Evolutionary conservation across 2,888 invertebrate species (phyloP).

Genomic region (Amblyteles armatorius): DNA sequence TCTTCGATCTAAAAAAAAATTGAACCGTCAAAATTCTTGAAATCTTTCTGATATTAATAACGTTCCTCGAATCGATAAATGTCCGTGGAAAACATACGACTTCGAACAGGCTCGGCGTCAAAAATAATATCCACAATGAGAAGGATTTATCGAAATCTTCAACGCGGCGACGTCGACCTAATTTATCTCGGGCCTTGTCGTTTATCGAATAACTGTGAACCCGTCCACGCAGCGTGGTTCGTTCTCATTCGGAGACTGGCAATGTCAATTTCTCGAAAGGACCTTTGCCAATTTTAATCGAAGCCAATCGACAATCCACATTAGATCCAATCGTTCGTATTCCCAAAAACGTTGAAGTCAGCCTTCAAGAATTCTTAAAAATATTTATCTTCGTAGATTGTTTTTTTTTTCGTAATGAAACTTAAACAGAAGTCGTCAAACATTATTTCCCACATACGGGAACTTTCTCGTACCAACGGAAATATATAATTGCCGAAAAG

Average conservation of each 20-base stretch:
- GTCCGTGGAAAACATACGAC: not conserved
- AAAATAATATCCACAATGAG: constrained; percentile 26
- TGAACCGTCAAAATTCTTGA: not conserved
- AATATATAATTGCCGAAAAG: too few species aligned
- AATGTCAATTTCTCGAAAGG: constrained; percentile 1
- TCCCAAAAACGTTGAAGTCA: not conserved
- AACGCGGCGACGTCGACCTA: constrained; percentile 47
- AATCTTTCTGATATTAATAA: not conserved
- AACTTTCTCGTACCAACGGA: too few species aligned
- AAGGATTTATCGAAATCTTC: constrained; percentile 31
- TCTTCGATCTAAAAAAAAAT: too few species aligned
- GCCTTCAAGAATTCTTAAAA: not conserved
- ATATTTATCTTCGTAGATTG: not conserved
- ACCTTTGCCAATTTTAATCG: constrained; percentile 22
- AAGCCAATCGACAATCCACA: not conserved
- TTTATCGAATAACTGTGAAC: constrained; percentile 44
- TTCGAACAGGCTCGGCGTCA: not conserved
- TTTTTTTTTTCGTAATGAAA: not conserved
- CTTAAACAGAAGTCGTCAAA: not conserved
- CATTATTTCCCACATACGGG: too few species aligned
- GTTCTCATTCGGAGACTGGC: not conserved
- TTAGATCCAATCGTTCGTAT: not conserved
- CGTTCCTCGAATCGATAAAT: not conserved
- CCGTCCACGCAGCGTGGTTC: constrained; percentile 27
- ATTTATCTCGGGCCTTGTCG: constrained; percentile 58